These are phyloP conservation scores for Periophthalmodon schlosseri DNA, from an alignment of 2,113 vertebrate species.

Conservation along the genomic window DNA sequence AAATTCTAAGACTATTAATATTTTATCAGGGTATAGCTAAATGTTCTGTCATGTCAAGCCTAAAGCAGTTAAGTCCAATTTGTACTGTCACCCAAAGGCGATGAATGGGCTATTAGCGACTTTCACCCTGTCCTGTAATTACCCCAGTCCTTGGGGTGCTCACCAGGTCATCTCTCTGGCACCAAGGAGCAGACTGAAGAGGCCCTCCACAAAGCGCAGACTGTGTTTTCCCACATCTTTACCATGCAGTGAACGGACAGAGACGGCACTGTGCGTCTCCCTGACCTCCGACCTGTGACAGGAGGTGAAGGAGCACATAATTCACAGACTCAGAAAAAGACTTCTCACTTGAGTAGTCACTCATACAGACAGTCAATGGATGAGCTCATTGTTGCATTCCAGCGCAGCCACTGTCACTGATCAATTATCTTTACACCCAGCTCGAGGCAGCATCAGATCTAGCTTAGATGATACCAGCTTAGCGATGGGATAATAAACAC, in stretches of 20 bases:
- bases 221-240: constrained; percentile 50
- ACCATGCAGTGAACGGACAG: constrained; percentile 43
- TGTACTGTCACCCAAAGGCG: constrained; percentile 9
- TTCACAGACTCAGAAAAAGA: constrained; percentile 25
- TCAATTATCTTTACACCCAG: constrained; percentile 10
- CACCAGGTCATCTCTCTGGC: constrained; percentile 5
- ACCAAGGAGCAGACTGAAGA: constrained; percentile 21
- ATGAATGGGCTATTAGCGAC: constrained; percentile 13
- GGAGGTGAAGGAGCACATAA: constrained; percentile 44
- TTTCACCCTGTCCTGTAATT: constrained; percentile 34
- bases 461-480: neutral
- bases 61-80: neutral
- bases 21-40: neutral
- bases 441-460: constrained; percentile 2
- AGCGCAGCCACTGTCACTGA: constrained; percentile 15
- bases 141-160: constrained; percentile 19
- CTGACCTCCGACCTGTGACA: constrained; percentile 39
- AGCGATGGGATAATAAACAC: too few species aligned
- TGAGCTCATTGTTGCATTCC: constrained; percentile 20
- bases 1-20: neutral
- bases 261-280: constrained; percentile 39
- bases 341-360: constrained; percentile 5
- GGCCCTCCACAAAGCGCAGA: neutral
- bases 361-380: neutral
- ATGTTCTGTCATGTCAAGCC: neutral